Percentiles rank a stretch among this genome's conserved stretches.
Conservation (phyloP, 1,140 invertebrate species). For the Zaprionus ornatus region DNA sequence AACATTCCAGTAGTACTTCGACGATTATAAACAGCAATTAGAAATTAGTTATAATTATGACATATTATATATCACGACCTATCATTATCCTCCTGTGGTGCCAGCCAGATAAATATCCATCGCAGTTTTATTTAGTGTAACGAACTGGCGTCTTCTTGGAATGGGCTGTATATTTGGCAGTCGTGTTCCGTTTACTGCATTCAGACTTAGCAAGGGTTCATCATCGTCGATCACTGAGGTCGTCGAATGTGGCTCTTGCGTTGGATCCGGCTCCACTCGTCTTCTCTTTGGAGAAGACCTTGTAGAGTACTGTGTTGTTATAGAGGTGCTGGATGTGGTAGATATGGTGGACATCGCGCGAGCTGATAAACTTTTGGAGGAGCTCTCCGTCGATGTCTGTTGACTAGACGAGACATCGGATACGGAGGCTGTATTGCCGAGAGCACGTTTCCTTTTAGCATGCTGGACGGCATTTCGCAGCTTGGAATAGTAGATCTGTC, state of each 20-base stretch:
- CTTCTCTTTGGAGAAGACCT: conserved; percentile 17
- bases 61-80: neutral
- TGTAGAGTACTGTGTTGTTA: neutral
- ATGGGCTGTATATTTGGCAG: conserved; percentile 64
- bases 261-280: neutral
- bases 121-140: conserved; percentile 21
- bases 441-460: neutral
- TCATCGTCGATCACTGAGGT: conserved; percentile 37
- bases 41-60: neutral
- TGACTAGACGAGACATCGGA: conserved; percentile 56
- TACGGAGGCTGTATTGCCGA: conserved; percentile 4
- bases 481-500: conserved; percentile 30
- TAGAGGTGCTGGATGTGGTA: neutral
- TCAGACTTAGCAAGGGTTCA: conserved; percentile 54
- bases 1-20: neutral
- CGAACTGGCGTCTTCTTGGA: conserved; percentile 46
- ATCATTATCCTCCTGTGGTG: conserved; percentile 56
- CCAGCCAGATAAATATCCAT: conserved; percentile 68
- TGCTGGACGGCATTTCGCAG: neutral
- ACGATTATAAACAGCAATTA: neutral
- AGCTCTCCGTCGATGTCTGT: neutral
- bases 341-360: neutral
- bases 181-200: conserved; percentile 66
- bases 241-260: neutral
- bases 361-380: neutral